Evolutionary conservation across 2,113 vertebrate genomes (phyloP).

Genomic region (Actenoides lindsayi): DNA sequence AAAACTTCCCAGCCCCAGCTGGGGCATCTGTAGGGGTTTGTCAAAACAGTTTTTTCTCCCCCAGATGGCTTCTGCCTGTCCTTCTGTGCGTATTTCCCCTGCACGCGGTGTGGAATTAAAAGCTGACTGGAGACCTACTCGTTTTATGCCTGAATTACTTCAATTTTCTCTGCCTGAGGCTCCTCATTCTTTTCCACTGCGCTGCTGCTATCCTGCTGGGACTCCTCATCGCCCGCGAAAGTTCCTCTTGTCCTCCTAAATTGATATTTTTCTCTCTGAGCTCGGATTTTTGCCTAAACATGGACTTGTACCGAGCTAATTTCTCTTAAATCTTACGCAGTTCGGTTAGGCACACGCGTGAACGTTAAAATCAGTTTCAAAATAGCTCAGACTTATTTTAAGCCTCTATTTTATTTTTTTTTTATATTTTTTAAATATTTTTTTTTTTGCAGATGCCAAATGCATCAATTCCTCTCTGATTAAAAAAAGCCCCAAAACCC

Average conservation of each 20-base stretch:
- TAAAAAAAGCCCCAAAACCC: neutral
- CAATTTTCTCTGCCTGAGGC: neutral
- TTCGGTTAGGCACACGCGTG: neutral
- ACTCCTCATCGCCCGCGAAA: neutral
- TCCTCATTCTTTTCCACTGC: neutral
- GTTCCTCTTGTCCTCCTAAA: neutral
- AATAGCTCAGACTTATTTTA: conserved; percentile 28
- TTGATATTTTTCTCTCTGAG: neutral
- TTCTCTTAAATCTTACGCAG: neutral
- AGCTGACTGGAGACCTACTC: neutral
- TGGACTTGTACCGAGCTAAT: neutral
- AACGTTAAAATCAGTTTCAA: neutral
- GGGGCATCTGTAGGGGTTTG: neutral
- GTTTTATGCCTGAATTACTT: conserved; percentile 35
- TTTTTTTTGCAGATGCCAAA: neutral
- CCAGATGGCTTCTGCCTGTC: neutral
- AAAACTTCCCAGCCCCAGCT: neutral
- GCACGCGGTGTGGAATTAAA: neutral
- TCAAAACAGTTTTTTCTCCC: neutral
- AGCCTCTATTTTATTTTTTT: neutral
- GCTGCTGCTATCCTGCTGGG: neutral
- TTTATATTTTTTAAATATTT: neutral
- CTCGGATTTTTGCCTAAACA: neutral
- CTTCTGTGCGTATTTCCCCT: neutral
- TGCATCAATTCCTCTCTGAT: neutral